These are phyloP conservation scores for Balearica regulorum DNA, from an alignment of 2,797 vertebrate species.

Conservation along the genomic window DNA sequence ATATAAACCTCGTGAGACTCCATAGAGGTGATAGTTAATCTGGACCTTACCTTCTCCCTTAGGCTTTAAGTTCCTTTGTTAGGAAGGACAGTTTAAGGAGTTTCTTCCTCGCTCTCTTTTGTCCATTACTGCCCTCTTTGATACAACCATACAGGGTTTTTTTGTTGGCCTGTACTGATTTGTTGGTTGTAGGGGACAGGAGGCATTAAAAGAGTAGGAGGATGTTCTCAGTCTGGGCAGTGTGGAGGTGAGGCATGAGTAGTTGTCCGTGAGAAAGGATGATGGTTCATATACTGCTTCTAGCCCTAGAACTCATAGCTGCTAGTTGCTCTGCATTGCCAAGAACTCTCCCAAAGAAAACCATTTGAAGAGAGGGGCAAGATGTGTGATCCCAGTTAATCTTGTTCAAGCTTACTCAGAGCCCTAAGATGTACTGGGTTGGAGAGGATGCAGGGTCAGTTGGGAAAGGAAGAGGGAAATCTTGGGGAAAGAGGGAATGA, in stretches of 20 bases:
- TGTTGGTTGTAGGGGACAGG: background rate
- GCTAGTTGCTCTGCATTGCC: background rate
- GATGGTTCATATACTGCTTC: background rate
- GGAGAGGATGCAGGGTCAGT: background rate
- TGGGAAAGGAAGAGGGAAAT: background rate
- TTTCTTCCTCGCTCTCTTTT: background rate
- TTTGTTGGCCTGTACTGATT: background rate
- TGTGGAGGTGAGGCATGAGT: background rate
- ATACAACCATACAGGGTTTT: background rate
- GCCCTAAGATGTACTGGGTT: background rate
- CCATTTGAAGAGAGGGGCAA: background rate
- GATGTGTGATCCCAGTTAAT: background rate
- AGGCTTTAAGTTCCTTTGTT: background rate
- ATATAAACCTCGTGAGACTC: background rate
- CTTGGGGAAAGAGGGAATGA: background rate
- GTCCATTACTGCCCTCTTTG: background rate
- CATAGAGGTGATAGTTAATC: background rate
- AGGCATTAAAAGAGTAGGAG: background rate
- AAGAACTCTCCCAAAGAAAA: background rate
- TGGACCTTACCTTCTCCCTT: background rate
- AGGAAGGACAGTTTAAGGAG: background rate
- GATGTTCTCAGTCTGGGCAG: background rate
- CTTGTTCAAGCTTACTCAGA: background rate
- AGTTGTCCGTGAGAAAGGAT: background rate
- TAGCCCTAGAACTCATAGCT: background rate